Evolutionary conservation across 2,113 vertebrate genomes (phyloP).

Genomic region (Cardinalis cardinalis): DNA sequence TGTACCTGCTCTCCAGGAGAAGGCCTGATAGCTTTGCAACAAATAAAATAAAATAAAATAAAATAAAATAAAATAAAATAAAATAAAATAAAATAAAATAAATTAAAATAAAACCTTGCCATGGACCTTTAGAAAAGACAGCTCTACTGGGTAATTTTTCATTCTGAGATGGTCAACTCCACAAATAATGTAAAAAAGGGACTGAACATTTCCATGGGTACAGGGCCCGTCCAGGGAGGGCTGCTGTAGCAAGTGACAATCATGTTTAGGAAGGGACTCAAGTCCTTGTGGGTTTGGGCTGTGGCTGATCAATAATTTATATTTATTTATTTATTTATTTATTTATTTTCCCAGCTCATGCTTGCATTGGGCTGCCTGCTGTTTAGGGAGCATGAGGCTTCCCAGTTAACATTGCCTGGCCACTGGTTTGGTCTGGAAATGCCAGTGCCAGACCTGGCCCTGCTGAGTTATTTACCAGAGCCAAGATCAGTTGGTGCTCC

Average conservation of each 20-base stretch:
- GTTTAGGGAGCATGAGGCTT: neutral
- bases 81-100: too few relatives aligned
- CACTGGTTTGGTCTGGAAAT: neutral
- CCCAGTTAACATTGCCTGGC: neutral
- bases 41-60: neutral
- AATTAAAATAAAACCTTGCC: neutral
- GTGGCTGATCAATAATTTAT: neutral
- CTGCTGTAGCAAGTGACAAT: neutral
- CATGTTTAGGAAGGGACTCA: fast-evolving
- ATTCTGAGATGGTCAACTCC: neutral
- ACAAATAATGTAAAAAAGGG: neutral
- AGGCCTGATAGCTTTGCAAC: neutral
- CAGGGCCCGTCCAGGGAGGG: neutral
- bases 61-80: too few relatives aligned
- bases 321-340: neutral
- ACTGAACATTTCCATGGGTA: neutral
- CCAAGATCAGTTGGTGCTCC: fast-evolving
- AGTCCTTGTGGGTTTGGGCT: neutral
- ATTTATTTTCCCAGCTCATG: neutral
- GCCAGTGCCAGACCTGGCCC: neutral
- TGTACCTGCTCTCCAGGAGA: neutral
- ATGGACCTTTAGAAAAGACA: fast-evolving
- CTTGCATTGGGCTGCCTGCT: neutral
- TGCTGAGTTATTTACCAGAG: neutral
- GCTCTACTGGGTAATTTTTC: neutral